Evolutionary conservation across 1,140 invertebrate genomes (phyloP).

Genomic region (Zaprionus camerounensis): DNA sequence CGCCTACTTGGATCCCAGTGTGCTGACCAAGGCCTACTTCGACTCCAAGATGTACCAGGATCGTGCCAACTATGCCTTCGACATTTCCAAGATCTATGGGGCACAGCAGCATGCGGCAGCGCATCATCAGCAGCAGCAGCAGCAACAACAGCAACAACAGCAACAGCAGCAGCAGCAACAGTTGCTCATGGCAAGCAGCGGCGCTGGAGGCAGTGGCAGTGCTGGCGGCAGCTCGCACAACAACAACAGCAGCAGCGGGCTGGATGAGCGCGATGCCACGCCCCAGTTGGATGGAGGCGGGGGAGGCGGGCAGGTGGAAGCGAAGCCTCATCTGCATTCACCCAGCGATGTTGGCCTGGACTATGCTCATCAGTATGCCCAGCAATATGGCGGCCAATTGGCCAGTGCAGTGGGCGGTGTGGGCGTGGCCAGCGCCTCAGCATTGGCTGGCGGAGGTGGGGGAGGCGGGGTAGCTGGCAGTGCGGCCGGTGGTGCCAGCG

Average conservation of each 20-base stretch:
- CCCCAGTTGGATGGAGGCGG: conserved; percentile 76
- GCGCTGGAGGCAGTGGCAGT: conserved; percentile 56
- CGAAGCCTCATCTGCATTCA: conserved; percentile 77
- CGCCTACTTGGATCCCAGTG: conserved; percentile 90
- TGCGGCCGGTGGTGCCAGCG: conserved; percentile 85
- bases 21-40: conserved; percentile 91
- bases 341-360: conserved; percentile 77
- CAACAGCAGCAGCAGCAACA: conserved; percentile 64
- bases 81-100: conserved; percentile 89
- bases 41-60: conserved; percentile 93
- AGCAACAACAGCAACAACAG: conserved; percentile 75
- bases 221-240: conserved; percentile 65
- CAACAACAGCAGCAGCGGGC: conserved; percentile 75
- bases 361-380: conserved; percentile 79
- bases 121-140: conserved; percentile 76
- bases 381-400: conserved; percentile 82
- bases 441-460: conserved; percentile 64
- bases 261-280: conserved; percentile 78
- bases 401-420: conserved; percentile 58
- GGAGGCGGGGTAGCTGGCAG: conserved; percentile 61
- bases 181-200: conserved; percentile 53
- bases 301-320: conserved; percentile 58
- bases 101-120: conserved; percentile 73
- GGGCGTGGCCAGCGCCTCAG: conserved; percentile 61
- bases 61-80: conserved; percentile 87